Conservation (phyloP, 2,113 vertebrate genomes). For the Gila orcuttii region DNA sequence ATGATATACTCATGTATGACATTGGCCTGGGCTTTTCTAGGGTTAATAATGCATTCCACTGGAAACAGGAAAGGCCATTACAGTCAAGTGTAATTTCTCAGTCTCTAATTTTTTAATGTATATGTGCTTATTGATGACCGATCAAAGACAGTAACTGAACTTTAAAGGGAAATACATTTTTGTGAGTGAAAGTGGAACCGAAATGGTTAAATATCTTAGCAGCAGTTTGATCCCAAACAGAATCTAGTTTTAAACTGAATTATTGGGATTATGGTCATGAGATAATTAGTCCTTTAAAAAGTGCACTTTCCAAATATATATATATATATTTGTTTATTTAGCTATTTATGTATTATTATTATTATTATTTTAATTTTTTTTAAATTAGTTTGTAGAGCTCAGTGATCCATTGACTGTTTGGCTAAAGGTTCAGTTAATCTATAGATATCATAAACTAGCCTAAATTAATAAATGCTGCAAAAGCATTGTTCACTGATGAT, state of each 20-base stretch:
- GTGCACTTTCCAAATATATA: background rate
- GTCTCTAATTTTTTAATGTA: background rate
- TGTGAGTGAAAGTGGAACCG: background rate
- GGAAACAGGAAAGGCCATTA: slow-evolving; percentile 28
- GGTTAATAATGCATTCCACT: slow-evolving; percentile 13
- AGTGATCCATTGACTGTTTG: background rate
- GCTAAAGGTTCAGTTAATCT: too few species aligned
- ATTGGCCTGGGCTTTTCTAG: slow-evolving; percentile 18
- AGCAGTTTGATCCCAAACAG: background rate
- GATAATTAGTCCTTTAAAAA: background rate
- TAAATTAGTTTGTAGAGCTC: background rate
- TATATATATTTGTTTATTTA: background rate
- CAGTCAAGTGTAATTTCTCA: background rate
- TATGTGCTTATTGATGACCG: background rate
- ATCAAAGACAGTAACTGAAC: background rate
- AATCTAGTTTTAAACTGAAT: background rate
- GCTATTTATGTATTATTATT: background rate
- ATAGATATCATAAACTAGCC: too few species aligned
- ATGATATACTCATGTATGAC: slow-evolving; percentile 35
- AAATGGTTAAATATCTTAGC: background rate
- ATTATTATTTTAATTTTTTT: background rate
- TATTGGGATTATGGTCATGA: background rate
- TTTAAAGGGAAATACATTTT: background rate
- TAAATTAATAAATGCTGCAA: too few species aligned
- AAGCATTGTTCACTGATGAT: too few species aligned